Conservation (phyloP, 2,113 vertebrate species). For the Thryonomys swinderianus region DNA sequence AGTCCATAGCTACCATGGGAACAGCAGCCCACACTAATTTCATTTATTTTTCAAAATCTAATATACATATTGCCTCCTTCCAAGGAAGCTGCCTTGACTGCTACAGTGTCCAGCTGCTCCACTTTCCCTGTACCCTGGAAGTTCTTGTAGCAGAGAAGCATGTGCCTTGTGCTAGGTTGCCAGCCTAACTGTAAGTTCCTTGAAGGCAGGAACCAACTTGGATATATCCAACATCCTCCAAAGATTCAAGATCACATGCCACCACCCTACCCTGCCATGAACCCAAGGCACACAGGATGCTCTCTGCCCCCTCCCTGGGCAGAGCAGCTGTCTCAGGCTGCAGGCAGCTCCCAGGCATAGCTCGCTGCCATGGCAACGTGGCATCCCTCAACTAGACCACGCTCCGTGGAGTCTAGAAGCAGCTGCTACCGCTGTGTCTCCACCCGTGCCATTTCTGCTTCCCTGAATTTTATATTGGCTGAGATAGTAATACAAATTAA, state of each 20-base stretch:
- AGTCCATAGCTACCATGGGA: background rate
- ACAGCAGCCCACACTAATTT: background rate
- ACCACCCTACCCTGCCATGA: background rate
- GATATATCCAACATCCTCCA: background rate
- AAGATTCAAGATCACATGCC: background rate
- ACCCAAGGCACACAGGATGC: background rate
- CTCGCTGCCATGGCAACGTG: constrained; percentile 66
- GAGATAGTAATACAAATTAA: constrained; percentile 74
- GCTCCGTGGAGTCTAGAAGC: constrained; percentile 48
- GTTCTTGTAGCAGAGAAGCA: background rate
- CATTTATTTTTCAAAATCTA: constrained; percentile 33
- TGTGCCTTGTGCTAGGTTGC: background rate
- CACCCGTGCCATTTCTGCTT: constrained; percentile 61
- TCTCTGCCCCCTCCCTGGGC: background rate
- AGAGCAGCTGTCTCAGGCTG: background rate
- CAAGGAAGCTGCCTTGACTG: background rate
- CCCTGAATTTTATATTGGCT: constrained; percentile 63
- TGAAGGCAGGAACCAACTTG: constrained; percentile 44
- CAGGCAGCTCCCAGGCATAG: background rate
- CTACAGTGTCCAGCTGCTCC: background rate
- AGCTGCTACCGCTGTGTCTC: constrained; percentile 67
- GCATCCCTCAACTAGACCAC: constrained; percentile 58
- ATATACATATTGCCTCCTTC: background rate
- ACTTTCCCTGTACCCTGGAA: background rate
- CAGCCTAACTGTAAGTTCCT: constrained; percentile 42